Evolutionary conservation across 2,797 vertebrate genomes (phyloP), one percentile per base, ranked within the genome.

Genomic region (Diplodus puntazzo): DNA sequence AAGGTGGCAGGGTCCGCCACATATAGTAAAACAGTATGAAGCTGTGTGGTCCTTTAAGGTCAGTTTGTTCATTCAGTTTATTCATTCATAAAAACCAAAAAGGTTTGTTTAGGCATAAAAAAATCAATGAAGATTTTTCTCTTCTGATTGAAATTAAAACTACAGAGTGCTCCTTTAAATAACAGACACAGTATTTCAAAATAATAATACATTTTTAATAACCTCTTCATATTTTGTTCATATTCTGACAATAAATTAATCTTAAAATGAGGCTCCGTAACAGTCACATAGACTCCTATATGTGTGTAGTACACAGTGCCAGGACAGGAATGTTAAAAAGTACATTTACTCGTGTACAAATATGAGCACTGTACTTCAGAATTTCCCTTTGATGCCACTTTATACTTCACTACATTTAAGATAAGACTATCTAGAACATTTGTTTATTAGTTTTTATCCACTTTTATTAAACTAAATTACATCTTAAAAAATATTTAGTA

Each of bases 191-290:
- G 10, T 46, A 60, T 66, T 80, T 73, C 18, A 43, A 45, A 17
- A 69, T n/a, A 34, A 34, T 7, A 34, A 34, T 10, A 43, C 2
- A 70, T 63, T 27, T 57, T 25, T n/a, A 46, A 21, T 42, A 13
- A n/a, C 25, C 21, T 69, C 11, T 62, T 53, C 7, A 71, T 53
- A 69, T 80, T 66, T 34, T 70, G 6, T 81, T 21, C 2, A 61
- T 39, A 58, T 3, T 61, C 60, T 68, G 18, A 23, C 34, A 52
- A 21, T 55, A 43, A 73, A 73, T 65, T 16, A 14, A 48, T 69
- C 16, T 20, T 27, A 5, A 46, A 70, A 45, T 59, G 21, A 5
- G 42, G 25, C 58, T 67, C 12, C 10, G 4, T 30, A 10, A 57
- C 4, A 45, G 34, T 60, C 10, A 13, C 17, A 9, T 4, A 30